Evolutionary conservation across 1,140 invertebrate species (phyloP).

Genomic region (Zaprionus tsacasi): DNA sequence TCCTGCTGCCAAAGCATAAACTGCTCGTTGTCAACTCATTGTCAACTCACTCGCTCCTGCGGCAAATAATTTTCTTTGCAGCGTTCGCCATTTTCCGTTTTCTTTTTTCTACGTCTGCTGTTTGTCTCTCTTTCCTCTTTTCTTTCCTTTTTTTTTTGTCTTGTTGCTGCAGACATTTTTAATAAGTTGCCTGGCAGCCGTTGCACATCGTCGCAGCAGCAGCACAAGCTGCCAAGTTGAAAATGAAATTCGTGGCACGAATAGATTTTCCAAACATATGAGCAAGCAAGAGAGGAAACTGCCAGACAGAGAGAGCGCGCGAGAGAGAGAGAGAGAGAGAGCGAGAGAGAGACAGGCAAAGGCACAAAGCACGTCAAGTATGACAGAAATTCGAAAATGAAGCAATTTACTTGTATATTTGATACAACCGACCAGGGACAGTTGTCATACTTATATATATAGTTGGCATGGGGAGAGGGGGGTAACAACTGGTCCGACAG

Average conservation of each 20-base stretch:
- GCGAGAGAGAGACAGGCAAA: conserved; percentile 5
- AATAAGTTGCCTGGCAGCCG: conserved; percentile 80
- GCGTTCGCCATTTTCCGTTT: conserved; percentile 18
- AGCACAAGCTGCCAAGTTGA: conserved; percentile 72
- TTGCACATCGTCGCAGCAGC: conserved; percentile 62
- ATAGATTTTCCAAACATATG: conserved; percentile 76
- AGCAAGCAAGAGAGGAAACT: conserved; percentile 45
- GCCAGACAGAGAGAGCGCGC: conserved; percentile 11
- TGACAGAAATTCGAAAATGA: conserved; percentile 82
- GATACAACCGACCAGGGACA: conserved; percentile 61
- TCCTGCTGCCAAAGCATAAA: conserved; percentile 44
- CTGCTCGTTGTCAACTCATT: conserved; percentile 52
- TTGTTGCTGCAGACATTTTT: conserved; percentile 76
- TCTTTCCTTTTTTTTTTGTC: conserved; percentile 33
- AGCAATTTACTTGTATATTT: conserved; percentile 79
- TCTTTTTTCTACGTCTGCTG: conserved; percentile 16
- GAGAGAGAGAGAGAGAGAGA: background rate
- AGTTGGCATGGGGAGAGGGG: conserved; percentile 4
- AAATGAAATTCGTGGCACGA: conserved; percentile 81
- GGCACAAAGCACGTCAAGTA: conserved; percentile 61
- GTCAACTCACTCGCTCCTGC: conserved; percentile 39
- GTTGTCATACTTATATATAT: conserved; percentile 62
- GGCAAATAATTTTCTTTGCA: conserved; percentile 69
- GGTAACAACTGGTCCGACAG: conserved; percentile 33
- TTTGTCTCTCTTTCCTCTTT: conserved; percentile 1